Conservation (phyloP, 1,140 invertebrate species). For the Eumeta japonica region DNA sequence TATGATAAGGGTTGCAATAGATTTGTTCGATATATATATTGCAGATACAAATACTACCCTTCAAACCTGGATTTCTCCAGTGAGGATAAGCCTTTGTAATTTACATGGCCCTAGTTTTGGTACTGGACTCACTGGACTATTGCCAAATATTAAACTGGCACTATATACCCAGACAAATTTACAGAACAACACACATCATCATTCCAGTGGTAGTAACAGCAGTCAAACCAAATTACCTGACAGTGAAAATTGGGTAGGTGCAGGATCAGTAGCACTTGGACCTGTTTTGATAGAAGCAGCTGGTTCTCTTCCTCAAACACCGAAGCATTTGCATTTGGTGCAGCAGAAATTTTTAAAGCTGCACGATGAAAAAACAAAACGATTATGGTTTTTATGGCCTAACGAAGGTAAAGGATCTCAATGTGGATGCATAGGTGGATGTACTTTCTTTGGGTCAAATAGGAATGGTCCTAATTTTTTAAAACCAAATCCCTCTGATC, state of each 20-base stretch:
- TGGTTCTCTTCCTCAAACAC: slow-evolving; percentile 72
- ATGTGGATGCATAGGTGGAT: slow-evolving; percentile 95
- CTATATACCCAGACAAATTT: slow-evolving; percentile 51
- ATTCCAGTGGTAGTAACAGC: slow-evolving; percentile 37
- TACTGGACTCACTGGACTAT: slow-evolving; percentile 82
- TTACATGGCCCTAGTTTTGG: slow-evolving; percentile 88
- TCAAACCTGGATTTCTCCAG: slow-evolving; percentile 85
- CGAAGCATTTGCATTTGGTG: slow-evolving; percentile 73
- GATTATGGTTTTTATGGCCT: slow-evolving; percentile 94
- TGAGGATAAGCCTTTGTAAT: slow-evolving; percentile 89
- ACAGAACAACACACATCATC: slow-evolving; percentile 40
- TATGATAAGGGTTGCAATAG: slow-evolving; percentile 87
- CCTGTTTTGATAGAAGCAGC: slow-evolving; percentile 92
- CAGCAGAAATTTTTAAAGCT: slow-evolving; percentile 83
- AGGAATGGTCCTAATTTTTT: slow-evolving; percentile 85
- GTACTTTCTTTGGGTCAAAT: slow-evolving; percentile 90
- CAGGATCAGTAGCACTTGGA: slow-evolving; percentile 85
- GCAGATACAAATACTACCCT: slow-evolving; percentile 86
- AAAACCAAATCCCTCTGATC: slow-evolving; percentile 76
- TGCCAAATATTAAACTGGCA: slow-evolving; percentile 67
- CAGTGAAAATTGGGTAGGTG: slow-evolving; percentile 86
- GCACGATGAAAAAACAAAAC: slow-evolving; percentile 85
- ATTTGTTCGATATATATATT: slow-evolving; percentile 87
- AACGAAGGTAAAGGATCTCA: slow-evolving; percentile 64
- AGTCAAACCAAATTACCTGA: slow-evolving; percentile 43